Percentiles rank a stretch among this genome's conserved stretches.
Evolutionary conservation across 2,797 vertebrate species (phyloP).

Genomic region (Geotria australis): DNA sequence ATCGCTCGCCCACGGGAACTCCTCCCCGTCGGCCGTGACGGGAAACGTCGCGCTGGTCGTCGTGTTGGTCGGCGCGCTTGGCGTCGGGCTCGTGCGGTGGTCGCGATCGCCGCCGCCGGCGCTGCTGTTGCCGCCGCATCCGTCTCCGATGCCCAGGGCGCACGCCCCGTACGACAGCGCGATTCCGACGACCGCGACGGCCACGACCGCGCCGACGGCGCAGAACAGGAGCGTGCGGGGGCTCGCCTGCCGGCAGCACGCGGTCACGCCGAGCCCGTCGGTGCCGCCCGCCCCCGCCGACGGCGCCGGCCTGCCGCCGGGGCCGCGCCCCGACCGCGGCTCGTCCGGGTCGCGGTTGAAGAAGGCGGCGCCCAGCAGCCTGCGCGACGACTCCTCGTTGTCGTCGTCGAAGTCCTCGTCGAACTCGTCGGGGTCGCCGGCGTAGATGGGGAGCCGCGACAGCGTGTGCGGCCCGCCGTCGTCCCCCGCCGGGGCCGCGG

Average conservation of each 20-base stretch:
- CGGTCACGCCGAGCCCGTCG: background rate
- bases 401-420: conserved; percentile 85
- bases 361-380: conserved; percentile 79
- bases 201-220: background rate
- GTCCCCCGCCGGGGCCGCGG: conserved; percentile 54
- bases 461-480: conserved; percentile 64
- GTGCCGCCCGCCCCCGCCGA: background rate
- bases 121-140: background rate
- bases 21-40: conserved; percentile 15
- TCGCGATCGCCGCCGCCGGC: no score
- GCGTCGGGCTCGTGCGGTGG: no score
- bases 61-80: background rate
- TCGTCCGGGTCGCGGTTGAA: conserved; percentile 53
- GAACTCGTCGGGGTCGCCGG: conserved; percentile 64
- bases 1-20: conserved; percentile 37
- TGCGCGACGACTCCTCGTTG: conserved; percentile 75
- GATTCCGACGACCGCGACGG: background rate
- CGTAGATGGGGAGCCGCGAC: conserved; percentile 49
- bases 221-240: background rate
- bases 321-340: background rate
- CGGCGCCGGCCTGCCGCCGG: background rate
- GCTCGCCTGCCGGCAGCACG: background rate
- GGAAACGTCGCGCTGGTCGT: conserved; percentile 15
- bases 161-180: background rate
- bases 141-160: background rate